Evolutionary conservation across 2,113 vertebrate genomes (phyloP).

Genomic region (Embiotoca jacksoni): DNA sequence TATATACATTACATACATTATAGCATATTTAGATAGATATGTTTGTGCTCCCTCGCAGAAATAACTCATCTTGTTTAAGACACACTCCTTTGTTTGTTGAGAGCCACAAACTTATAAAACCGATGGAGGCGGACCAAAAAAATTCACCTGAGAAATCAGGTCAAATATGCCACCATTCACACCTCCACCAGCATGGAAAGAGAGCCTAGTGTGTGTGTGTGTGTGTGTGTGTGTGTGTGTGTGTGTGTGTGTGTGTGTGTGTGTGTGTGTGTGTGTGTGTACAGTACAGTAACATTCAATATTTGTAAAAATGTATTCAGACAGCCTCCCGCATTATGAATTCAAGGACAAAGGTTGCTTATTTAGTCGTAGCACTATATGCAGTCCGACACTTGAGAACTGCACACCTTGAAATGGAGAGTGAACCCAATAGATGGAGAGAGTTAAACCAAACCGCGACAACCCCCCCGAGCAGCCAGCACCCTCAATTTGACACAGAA

Average conservation of each 20-base stretch:
- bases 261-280: neutral
- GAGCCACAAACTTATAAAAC: neutral
- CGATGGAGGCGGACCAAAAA: neutral
- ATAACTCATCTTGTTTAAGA: neutral
- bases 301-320: conserved; percentile 25
- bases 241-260: too few relatives aligned
- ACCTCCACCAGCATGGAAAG: neutral
- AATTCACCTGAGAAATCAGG: neutral
- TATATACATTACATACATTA: neutral
- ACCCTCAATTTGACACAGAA: conserved; percentile 23
- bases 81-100: too few relatives aligned
- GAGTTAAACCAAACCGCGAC: neutral
- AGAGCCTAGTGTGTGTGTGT: neutral
- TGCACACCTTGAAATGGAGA: conserved; percentile 32
- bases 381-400: conserved; percentile 11
- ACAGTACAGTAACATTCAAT: neutral
- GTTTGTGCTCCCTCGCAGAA: neutral
- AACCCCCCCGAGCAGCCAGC: neutral
- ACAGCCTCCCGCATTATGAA: conserved; percentile 13
- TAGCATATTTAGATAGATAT: neutral
- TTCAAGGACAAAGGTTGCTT: conserved; percentile 35
- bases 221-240: conserved; percentile 1
- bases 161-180: too few relatives aligned
- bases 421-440: conserved; percentile 6
- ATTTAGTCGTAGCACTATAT: neutral